Evolutionary conservation across 1,140 invertebrate species (phyloP), one percentile per base, ranked within the genome.

Genomic region (Calliopsis andreniformis): DNA sequence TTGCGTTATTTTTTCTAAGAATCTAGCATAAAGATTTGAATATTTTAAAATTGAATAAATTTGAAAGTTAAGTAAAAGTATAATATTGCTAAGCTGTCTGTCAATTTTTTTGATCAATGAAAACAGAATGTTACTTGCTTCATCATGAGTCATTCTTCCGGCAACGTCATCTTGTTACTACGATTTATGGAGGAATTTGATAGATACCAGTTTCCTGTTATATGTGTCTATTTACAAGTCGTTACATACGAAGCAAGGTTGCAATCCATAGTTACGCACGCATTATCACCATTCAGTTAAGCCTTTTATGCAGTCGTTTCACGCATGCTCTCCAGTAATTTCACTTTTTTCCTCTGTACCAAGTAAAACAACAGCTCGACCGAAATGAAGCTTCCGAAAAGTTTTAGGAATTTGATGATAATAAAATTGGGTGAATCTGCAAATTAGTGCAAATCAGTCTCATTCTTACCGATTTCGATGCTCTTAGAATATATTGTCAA

Each of bases 251-350:
- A 16, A 0, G 62, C 71, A 67, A 73, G 71, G 51, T 43, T 73
- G 39, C 20, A 12, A 18, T 35, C 32, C 6, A 18, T 7, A 64
- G n/a, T 16, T 18, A 14, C 8, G 35, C 39, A 53, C 18, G 28
- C n/a, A n/a, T 55, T 55, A 4, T 12, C 16, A 16, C 10, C 23
- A 16, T 56, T 62, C 30, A 16, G 20, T 20, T 64, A 43, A 23
- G 16, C 39, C 63, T 73, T 66, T 73, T 66, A 73, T 39, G 62
- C 71, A 66, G 66, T 55, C 71, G 70, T 55, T 73, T 53, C 39
- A 63, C 49, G 49, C 49, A 25, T 43, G 35, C 20, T 42, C 49
- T n/a, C 49, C 39, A 55, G 43, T 55, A 25, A 64, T 73, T 73
- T 51, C 8, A 16, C 25, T 5, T 32, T 35, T 25, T 63, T 63